Conservation (phyloP, 2,888 invertebrate genomes). For the Mesoligia furuncula region DNA sequence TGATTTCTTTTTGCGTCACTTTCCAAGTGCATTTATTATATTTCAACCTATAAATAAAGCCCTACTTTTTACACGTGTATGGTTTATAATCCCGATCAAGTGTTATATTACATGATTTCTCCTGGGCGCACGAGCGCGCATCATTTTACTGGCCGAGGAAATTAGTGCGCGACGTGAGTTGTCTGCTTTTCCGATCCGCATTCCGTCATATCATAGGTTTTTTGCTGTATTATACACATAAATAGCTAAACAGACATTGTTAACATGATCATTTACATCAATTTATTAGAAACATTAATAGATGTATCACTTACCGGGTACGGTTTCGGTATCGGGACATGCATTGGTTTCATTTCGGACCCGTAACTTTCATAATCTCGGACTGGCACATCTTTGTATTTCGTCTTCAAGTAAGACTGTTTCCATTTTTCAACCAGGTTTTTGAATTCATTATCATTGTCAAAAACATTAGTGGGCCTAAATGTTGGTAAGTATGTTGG, state of each 20-base stretch:
- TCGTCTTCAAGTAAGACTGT: slow-evolving; percentile 84
- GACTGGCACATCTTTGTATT: slow-evolving; percentile 78
- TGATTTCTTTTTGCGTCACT: slow-evolving; percentile 67
- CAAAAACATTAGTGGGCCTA: slow-evolving; percentile 77
- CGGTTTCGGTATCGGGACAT: slow-evolving; percentile 84
- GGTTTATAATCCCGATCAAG: slow-evolving; percentile 64
- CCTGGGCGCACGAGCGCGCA: slow-evolving; percentile 79
- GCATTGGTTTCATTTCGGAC: slow-evolving; percentile 81
- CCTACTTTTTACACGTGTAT: slow-evolving; percentile 30
- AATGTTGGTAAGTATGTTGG: slow-evolving; percentile 81
- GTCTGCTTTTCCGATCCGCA: slow-evolving; percentile 87
- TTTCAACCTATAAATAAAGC: neutral
- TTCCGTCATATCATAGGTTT: slow-evolving; percentile 81
- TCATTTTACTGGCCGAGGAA: slow-evolving; percentile 85
- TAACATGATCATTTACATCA: slow-evolving; percentile 54
- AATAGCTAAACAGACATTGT: slow-evolving; percentile 61
- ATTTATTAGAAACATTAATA: slow-evolving; percentile 36
- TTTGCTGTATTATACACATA: slow-evolving; percentile 78
- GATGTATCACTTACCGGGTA: slow-evolving; percentile 82
- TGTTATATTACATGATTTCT: slow-evolving; percentile 86
- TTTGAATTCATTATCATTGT: slow-evolving; percentile 81
- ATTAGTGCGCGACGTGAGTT: slow-evolving; percentile 88
- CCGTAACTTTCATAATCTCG: slow-evolving; percentile 83
- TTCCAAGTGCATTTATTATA: slow-evolving; percentile 19
- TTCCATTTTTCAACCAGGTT: slow-evolving; percentile 85